Evolutionary conservation across 1,140 invertebrate genomes (phyloP), one percentile per base, ranked within the genome.

Genomic region (Chironomus striatipennis): DNA sequence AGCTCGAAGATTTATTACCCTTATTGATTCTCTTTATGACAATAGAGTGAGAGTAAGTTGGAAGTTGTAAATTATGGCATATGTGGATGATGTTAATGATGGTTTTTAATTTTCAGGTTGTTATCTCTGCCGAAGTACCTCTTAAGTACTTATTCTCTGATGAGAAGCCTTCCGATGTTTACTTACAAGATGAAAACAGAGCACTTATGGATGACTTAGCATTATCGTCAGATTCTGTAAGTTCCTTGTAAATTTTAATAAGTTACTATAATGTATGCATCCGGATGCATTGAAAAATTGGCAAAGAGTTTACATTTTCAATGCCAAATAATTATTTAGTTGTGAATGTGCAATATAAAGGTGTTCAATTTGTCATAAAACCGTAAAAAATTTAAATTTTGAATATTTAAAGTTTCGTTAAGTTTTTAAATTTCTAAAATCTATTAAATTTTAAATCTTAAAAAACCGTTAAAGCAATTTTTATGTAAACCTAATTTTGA

Each of bases 21-120:
- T 99, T 0, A 97, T 99, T 78, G 98, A 99, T 81, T 97, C 96
- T 0, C 85, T 99, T 0, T 99, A 99, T 83, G 97, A 99, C 82
- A 93, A 96, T 79, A 91, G 89, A 85, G 93, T 96, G 75, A 82
- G 88, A 78, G 86, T 89, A 77, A 83, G 86, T 80, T 78, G 80
- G 72, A n/a, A 17, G 9, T 15, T 24, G 57, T 20, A 21, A 24
- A 67, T 74, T 2, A 72, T 20, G 47, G 18, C 0, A 74, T 80
- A 75, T 34, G 34, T 47, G 21, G 47, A 74, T 43, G 75, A 74
- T 65, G 74, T 74, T 73, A 34, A 34, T 34, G 5, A 34, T n/a
- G 24, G 24, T 1, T 2, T 34, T 2, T 34, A 64, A 70, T 57
- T 64, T 43, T 73, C 83, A 93, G 80, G 84, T 95, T 57, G 89